Evolutionary conservation across 2,888 invertebrate genomes (phyloP).

Genomic region (Tetanocera ferruginea): DNA sequence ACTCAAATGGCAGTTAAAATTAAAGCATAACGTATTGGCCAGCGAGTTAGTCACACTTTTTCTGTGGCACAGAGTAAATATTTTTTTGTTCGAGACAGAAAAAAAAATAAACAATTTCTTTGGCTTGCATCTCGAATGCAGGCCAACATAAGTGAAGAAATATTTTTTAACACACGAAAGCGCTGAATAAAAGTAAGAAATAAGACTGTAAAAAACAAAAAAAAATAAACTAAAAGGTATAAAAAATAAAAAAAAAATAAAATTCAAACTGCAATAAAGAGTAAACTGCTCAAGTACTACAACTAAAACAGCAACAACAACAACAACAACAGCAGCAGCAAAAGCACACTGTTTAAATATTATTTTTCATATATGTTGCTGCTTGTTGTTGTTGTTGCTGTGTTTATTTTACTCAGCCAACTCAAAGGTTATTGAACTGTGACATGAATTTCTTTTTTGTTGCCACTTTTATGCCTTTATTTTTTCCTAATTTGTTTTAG

Average conservation of each 20-base stretch:
- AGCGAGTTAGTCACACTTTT: too few species aligned
- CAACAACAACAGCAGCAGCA: slow-evolving; percentile 4
- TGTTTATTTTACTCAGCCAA: background rate
- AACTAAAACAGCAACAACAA: slow-evolving; percentile 2
- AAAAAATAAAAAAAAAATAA: background rate
- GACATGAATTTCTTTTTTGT: background rate
- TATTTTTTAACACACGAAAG: too few species aligned
- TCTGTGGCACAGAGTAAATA: too few species aligned
- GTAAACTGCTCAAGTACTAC: background rate
- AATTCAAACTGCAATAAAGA: background rate
- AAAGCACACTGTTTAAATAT: background rate
- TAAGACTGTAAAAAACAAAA: too few species aligned
- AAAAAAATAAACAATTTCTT: too few species aligned
- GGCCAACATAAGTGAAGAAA: too few species aligned
- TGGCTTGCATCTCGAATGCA: too few species aligned
- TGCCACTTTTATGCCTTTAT: background rate
- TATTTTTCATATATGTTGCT: background rate
- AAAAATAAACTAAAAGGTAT: too few species aligned
- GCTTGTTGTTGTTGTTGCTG: background rate
- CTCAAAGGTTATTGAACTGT: background rate
- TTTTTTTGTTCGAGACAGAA: too few species aligned
- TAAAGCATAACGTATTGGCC: too few species aligned
- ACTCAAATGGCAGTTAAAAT: too few species aligned
- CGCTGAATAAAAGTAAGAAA: too few species aligned
- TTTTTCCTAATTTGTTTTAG: background rate